Evolutionary conservation across 2,113 vertebrate species (phyloP), one percentile per base, ranked within the genome.

Genomic region (Ophthalmotilapia sp.): DNA sequence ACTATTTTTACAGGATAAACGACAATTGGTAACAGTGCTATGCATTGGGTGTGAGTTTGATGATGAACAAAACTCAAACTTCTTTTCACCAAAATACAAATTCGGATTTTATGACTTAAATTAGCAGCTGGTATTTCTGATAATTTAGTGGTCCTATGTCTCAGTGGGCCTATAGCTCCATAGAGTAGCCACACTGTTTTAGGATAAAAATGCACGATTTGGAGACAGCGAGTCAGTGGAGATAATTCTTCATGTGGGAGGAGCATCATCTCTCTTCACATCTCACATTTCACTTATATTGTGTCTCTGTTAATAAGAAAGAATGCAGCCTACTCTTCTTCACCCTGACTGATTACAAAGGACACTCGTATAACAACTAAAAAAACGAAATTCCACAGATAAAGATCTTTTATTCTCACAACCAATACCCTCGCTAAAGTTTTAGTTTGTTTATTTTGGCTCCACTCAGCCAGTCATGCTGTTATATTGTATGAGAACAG

Each of bases 241-340:
- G 79, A 19, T 14, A 17, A 40, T 86, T 89, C 33, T 38, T 23
- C 5, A 9, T 2, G 23, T 9, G 58, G 81, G 79, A 85, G 87
- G 60, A 68, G 75, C 54, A 5, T 21, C 47, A 7, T n/a, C 23
- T 80, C 82, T 75, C 49, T 21, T 65, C 26, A 79, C 84, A 9
- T 65, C 89, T 95, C 91, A 92, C 19, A n/a, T 94, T 93, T 91
- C 91, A 65, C 80, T 83, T 55, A 79, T 85, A 92, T 90, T 92
- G 91, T 91, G 79, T 87, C 45, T 73, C 75, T 53, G 81, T 7
- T 6, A 33, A 81, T 84, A 79, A 45, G 80, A 26, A 84, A 83
- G 58, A 36, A 62, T 62, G 58, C 9, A 0, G 51, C n/a, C 10
- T 0, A 0, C 5, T 51, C 73, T 62, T 91, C 45, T 36, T 88